Conservation (phyloP, 2,113 vertebrate genomes). For the Varanus salvator region DNA sequence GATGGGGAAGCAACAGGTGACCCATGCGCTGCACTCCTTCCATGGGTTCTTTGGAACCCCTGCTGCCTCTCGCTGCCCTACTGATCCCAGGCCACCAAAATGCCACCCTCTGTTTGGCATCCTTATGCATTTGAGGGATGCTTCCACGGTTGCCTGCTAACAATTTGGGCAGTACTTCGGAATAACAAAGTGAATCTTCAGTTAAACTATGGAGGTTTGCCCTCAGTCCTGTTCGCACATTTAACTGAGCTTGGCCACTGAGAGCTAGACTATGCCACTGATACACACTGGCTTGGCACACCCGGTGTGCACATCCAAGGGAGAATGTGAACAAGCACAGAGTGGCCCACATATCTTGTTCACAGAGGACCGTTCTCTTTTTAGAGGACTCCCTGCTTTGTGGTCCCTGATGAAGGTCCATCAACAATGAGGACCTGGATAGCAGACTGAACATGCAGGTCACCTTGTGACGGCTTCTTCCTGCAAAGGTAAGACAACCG, state of each 20-base stretch:
- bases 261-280: not conserved
- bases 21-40: too few species aligned
- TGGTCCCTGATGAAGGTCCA: too few species aligned
- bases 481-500: too few species aligned
- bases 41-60: too few species aligned
- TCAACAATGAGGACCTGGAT: too few species aligned
- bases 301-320: not conserved
- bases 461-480: too few species aligned
- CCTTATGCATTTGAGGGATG: not conserved
- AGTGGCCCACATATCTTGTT: too few species aligned
- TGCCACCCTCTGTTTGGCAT: not conserved
- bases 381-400: too few species aligned
- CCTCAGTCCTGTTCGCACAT: not conserved
- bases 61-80: too few species aligned
- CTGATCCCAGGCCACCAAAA: not conserved
- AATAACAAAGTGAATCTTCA: not conserved
- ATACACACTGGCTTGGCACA: not conserved
- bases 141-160: not conserved
- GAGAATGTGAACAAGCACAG: not conserved
- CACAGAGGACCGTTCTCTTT: too few species aligned
- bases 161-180: not conserved
- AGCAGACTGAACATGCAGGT: too few species aligned
- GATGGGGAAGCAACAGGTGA: too few species aligned
- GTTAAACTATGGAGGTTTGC: not conserved
- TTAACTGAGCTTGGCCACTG: not conserved